Evolutionary conservation across 1,140 invertebrate species (phyloP).

Genomic region (Drosophila erecta): DNA sequence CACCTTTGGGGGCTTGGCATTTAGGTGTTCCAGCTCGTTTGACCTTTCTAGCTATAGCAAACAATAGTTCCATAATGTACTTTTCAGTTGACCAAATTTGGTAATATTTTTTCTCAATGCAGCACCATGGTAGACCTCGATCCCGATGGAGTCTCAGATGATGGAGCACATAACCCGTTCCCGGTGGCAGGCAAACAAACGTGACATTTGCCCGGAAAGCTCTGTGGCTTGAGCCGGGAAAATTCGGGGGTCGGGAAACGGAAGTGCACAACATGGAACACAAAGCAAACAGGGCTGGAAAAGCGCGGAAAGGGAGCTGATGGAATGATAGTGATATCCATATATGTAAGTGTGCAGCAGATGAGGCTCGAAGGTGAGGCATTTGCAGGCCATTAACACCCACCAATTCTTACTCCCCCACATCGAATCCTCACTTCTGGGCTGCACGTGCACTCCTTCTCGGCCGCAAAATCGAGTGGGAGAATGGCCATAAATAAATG

Average conservation of each 20-base stretch:
- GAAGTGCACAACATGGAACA: conserved; percentile 45
- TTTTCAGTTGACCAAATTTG: too few relatives aligned
- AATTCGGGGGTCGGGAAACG: conserved; percentile 23
- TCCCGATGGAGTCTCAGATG: conserved; percentile 20
- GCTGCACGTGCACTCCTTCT: conserved; percentile 35
- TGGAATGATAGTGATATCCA: conserved; percentile 40
- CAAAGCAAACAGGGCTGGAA: conserved; percentile 16
- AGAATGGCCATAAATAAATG: conserved; percentile 73
- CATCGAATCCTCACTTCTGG: conserved; percentile 3
- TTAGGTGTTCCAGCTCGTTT: neutral
- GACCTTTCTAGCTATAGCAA: neutral
- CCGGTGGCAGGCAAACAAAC: conserved; percentile 31
- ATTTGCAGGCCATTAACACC: conserved; percentile 60
- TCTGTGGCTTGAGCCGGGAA: conserved; percentile 18
- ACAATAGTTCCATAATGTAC: neutral
- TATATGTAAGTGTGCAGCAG: conserved; percentile 14
- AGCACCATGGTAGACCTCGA: conserved; percentile 1
- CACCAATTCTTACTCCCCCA: conserved; percentile 18
- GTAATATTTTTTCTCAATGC: neutral
- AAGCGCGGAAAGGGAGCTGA: conserved; percentile 24
- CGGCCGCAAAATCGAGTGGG: conserved; percentile 19
- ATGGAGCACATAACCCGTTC: conserved; percentile 16
- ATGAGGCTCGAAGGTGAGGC: conserved; percentile 51
- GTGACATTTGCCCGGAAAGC: conserved; percentile 61
- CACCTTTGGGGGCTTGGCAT: too few relatives aligned